Evolutionary conservation across 2,113 vertebrate genomes (phyloP), one percentile per base, ranked within the genome.

Genomic region (Salvelinus sp.): DNA sequence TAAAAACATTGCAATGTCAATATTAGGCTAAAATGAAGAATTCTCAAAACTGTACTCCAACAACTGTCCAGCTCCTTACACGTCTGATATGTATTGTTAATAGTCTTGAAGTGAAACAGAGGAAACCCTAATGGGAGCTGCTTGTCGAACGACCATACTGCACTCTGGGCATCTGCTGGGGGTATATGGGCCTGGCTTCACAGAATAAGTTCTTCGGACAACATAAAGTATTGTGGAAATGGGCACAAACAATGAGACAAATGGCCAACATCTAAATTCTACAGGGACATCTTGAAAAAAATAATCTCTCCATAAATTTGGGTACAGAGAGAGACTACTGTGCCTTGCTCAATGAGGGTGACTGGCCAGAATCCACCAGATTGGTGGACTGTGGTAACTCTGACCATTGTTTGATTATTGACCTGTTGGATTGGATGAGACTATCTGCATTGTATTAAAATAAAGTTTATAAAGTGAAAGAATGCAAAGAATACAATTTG

Each of bases 381-480:
- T 44, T 18, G 74, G 62, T 12, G 69, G 74, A 82, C 74, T 80
- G 75, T 72, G 74, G 20, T 65, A 65, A n/a, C 44, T 67, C 12
- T 65, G 72, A 70, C 54, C 62, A 16, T 73, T 65, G 67, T 74
- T 58, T 70, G 50, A 70, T 58, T 44, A 72, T 27, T 65, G 77
- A 87, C 76, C 72, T 74, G 60, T 6, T 47, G 78, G 72, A 72
- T 76, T 69, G 57, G 63, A 18, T 18, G 3, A 70, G 20, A 28
- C 1, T 65, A 47, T 30, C n/a, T 74, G 23, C 38, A 66, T 75
- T 44, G 27, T 72, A 74, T 79, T 22, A 69, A 80, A 79, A 74
- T n/a, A 71, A 81, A 70, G n/a, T 80, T 78, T 79, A 86, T 79
- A 85, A 67, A 63, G 47, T 54, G 23, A 79, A 23, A 74, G 50